Conservation (phyloP, 2,797 vertebrate genomes). For the Myotis pilosus region DNA sequence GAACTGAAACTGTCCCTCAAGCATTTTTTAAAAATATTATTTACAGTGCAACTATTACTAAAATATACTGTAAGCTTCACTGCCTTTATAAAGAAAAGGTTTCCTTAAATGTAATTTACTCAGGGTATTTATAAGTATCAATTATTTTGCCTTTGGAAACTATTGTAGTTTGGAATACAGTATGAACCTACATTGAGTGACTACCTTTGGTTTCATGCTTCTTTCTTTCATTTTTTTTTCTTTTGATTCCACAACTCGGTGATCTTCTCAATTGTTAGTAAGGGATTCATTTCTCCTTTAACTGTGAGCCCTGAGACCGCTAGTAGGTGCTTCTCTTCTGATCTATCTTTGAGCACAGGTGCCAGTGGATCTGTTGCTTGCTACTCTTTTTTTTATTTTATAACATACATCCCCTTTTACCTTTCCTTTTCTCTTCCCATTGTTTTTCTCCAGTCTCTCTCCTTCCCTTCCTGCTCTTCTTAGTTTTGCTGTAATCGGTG, state of each 20-base stretch:
- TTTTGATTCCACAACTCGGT: not conserved
- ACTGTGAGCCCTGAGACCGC: not conserved
- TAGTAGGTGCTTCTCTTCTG: not conserved
- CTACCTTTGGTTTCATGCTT: not conserved
- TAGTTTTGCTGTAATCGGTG: not conserved
- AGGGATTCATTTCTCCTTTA: not conserved
- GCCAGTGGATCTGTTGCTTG: not conserved
- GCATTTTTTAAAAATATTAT: not conserved
- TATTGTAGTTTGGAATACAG: not conserved
- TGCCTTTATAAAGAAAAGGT: not conserved
- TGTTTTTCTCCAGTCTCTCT: not conserved
- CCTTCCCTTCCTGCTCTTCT: not conserved
- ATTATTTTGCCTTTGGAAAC: not conserved
- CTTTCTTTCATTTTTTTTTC: not conserved
- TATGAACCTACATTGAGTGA: not conserved
- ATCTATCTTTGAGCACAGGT: not conserved
- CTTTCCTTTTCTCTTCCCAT: not conserved
- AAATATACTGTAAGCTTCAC: conserved; percentile 19
- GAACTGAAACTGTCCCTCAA: conserved; percentile 6
- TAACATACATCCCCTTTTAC: not conserved
- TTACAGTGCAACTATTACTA: conserved; percentile 36
- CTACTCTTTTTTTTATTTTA: not conserved
- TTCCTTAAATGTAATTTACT: conserved; percentile 33
- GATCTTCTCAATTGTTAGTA: not conserved
- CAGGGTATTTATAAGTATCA: not conserved